Conservation (phyloP, 1,140 invertebrate species). For the Himalopsyche phryganea region DNA sequence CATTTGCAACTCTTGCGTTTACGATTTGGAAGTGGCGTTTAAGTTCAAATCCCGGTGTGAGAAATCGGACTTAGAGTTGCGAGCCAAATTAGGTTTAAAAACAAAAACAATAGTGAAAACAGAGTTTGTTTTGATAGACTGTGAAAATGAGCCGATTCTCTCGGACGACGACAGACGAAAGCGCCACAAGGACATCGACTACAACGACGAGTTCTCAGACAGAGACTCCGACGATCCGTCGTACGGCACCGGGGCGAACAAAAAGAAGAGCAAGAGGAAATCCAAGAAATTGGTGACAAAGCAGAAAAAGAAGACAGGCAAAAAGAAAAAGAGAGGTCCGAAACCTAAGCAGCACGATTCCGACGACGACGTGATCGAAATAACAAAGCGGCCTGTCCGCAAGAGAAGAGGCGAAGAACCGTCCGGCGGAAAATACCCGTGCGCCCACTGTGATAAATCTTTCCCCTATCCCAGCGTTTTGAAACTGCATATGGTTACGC, state of each 20-base stretch:
- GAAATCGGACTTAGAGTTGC: slow-evolving; percentile 39
- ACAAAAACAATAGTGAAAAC: slow-evolving; percentile 42
- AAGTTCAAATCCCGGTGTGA: slow-evolving; percentile 41
- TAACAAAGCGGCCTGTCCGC: slow-evolving; percentile 32
- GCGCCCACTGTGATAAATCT: slow-evolving; percentile 38
- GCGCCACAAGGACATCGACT: slow-evolving; percentile 41
- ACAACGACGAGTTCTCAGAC: slow-evolving; percentile 36
- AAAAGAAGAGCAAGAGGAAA: slow-evolving; percentile 15
- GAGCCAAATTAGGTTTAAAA: slow-evolving; percentile 44
- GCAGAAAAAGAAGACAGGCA: slow-evolving; percentile 5
- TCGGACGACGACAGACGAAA: slow-evolving; percentile 35
- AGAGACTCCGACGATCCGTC: slow-evolving; percentile 41
- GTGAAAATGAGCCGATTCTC: slow-evolving; percentile 39
- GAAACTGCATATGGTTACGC: slow-evolving; percentile 52
- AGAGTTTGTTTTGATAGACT: slow-evolving; percentile 46
- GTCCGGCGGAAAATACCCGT: slow-evolving; percentile 32
- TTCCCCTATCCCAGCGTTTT: slow-evolving; percentile 51
- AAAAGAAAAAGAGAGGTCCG: slow-evolving; percentile 7
- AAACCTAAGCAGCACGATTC: slow-evolving; percentile 8
- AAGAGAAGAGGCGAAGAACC: slow-evolving; percentile 30
- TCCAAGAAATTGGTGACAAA: slow-evolving; percentile 6
- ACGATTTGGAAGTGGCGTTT: slow-evolving; percentile 28
- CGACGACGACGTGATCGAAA: slow-evolving; percentile 20
- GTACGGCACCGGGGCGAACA: slow-evolving; percentile 14
- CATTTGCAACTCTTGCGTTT: slow-evolving; percentile 14